Base-by-base conservation (phyloP, 2,113 vertebrate species). In the Amia ocellicauda region DNA sequence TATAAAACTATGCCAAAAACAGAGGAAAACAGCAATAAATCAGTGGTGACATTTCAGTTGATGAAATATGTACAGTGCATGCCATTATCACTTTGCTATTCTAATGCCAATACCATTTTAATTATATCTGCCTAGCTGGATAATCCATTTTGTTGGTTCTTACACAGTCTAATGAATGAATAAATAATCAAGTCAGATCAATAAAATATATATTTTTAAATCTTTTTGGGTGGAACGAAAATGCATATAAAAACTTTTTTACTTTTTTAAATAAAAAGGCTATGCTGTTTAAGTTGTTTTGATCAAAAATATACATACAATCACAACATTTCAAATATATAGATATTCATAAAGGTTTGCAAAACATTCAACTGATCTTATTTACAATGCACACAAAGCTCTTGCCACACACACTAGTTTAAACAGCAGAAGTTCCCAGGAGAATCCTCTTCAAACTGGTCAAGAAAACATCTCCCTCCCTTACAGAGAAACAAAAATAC, bases 231-330 rank as follows among this genome's bases (percentile, higher is more conserved):
- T 36, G 31, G 11, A 36, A n/a, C 5, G 31, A 36, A 36, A 11
- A 36, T 36, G 31, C 11, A 47, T n/a, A n/a, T n/a, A n/a, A n/a
- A n/a, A n/a, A n/a, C n/a, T n/a, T n/a, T n/a, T 57, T 63, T 55
- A 62, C 27, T 58, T 68, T 71, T 50, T 40, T 63, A 62, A 78
- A 26, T 69, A 50, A 69, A 47, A 62, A 57, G 28, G 60, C 52
- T 40, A 67, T 68, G 66, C 73, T 51, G 53, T 51, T 54, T 10
- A 52, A 20, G 62, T 51, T 69, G 27, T 17, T 60, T 67, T 63
- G 53, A 68, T 74, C 40, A 66, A 63, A 74, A 75, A 75, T 68
- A 73, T 13, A 70, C 70, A 73, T 13, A 70, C 70, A 75, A 57
- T 60, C 14, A 58, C 56, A 47, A 66, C 0, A 71, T 58, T 63